Conservation (phyloP, 2,797 vertebrate genomes). For the Galagoides demidoff region DNA sequence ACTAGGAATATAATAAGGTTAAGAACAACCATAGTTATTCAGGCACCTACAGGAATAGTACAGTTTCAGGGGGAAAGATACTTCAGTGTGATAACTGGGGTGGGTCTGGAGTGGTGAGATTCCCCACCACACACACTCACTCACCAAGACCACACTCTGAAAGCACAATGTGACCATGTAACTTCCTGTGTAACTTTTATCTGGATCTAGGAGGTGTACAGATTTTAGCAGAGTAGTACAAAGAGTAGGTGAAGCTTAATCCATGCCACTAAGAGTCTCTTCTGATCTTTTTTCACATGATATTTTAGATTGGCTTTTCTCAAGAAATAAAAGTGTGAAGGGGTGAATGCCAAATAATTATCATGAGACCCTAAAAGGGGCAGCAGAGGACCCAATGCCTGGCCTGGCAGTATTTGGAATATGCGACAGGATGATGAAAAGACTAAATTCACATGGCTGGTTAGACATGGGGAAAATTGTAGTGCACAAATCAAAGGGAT, state of each 20-base stretch:
- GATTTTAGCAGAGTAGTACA: not conserved
- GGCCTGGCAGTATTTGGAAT: not conserved
- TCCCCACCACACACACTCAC: no score
- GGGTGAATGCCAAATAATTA: not conserved
- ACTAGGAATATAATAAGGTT: not conserved
- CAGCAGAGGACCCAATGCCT: not conserved
- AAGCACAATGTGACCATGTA: not conserved
- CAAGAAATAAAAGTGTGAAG: not conserved
- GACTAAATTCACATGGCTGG: not conserved
- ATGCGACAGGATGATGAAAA: not conserved
- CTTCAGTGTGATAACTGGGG: not conserved
- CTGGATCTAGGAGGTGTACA: not conserved
- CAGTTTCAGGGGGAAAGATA: not conserved
- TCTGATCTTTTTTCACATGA: not conserved
- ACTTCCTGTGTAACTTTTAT: not conserved
- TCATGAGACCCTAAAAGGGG: not conserved
- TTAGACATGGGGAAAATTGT: not conserved
- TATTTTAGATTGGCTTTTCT: not conserved
- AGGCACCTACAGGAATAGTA: not conserved
- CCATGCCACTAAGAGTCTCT: not conserved
- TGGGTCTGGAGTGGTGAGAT: not conserved
- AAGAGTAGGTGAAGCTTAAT: not conserved
- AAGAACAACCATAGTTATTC: not conserved
- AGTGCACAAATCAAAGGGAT: not conserved
- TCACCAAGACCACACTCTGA: not conserved